Conservation (phyloP, 1,140 invertebrate species). For the Bombus turneri region DNA sequence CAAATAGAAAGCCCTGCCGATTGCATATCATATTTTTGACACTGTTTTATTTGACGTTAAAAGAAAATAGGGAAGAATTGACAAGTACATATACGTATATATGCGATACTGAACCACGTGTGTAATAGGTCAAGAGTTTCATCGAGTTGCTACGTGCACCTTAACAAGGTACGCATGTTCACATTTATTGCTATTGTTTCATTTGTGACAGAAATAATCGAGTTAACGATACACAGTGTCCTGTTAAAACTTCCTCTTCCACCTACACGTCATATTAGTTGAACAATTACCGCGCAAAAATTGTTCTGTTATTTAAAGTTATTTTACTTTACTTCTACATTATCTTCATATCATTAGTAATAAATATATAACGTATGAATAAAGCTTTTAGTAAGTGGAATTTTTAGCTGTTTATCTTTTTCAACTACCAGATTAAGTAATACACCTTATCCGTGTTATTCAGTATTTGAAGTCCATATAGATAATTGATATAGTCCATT, state of each 20-base stretch:
- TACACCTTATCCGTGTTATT: neutral
- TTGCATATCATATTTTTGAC: neutral
- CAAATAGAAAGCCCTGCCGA: neutral
- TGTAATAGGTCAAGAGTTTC: slow-evolving; percentile 24
- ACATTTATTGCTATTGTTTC: slow-evolving; percentile 10
- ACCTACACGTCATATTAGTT: neutral
- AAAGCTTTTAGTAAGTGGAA: no score
- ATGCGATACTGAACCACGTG: slow-evolving; percentile 39
- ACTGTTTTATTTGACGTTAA: neutral
- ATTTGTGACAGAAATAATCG: no score
- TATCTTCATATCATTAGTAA: neutral
- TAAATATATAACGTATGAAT: neutral
- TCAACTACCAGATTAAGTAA: neutral
- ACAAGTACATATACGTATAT: neutral
- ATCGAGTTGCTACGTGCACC: neutral
- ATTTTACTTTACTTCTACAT: neutral
- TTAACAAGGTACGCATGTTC: slow-evolving; percentile 15
- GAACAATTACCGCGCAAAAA: neutral
- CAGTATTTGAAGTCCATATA: no score
- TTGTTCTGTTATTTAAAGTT: neutral
- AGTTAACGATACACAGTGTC: neutral
- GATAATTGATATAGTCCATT: no score
- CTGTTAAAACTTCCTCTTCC: neutral
- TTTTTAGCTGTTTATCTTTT: neutral
- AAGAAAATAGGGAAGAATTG: neutral